phyloP scores from a whole-genome alignment of 2,113 vertebrate species.

The Cryptotis parvus region DNA sequence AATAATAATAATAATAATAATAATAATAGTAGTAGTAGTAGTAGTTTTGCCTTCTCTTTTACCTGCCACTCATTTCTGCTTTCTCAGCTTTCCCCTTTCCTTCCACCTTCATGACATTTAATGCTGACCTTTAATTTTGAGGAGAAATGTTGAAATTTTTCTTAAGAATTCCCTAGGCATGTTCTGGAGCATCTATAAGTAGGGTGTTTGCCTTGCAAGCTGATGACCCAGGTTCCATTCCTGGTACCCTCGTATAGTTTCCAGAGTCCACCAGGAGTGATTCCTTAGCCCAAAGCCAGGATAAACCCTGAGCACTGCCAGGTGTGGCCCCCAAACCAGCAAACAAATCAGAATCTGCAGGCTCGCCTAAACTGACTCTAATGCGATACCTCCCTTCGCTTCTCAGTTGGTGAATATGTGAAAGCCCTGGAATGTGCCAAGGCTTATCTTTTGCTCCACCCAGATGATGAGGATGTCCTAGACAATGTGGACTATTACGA shows the following conservation, averaged over 20 bases:
- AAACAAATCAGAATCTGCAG: background rate
- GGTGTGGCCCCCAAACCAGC: background rate
- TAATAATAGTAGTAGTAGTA: too few species aligned
- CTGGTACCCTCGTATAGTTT: too few species aligned
- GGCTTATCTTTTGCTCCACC: slow-evolving; percentile 94
- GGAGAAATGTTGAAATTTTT: background rate
- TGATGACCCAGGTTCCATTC: too few species aligned
- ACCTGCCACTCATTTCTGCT: background rate
- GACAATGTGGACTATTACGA: slow-evolving; percentile 93
- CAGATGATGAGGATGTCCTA: slow-evolving; percentile 92
- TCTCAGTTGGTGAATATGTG: slow-evolving; percentile 88
- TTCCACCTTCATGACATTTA: background rate
- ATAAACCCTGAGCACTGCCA: background rate
- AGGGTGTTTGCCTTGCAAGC: too few species aligned
- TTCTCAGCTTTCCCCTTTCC: background rate
- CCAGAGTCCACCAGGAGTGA: too few species aligned
- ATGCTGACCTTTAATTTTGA: background rate
- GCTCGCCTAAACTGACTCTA: background rate
- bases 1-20: too few species aligned
- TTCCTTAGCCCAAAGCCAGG: too few species aligned
- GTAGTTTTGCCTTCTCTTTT: background rate
- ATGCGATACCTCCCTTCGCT: background rate
- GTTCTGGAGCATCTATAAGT: too few species aligned
- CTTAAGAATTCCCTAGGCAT: background rate
- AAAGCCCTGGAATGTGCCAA: slow-evolving; percentile 92